Conservation (phyloP, 2,797 vertebrate species). For the Antennarius maculatus region DNA sequence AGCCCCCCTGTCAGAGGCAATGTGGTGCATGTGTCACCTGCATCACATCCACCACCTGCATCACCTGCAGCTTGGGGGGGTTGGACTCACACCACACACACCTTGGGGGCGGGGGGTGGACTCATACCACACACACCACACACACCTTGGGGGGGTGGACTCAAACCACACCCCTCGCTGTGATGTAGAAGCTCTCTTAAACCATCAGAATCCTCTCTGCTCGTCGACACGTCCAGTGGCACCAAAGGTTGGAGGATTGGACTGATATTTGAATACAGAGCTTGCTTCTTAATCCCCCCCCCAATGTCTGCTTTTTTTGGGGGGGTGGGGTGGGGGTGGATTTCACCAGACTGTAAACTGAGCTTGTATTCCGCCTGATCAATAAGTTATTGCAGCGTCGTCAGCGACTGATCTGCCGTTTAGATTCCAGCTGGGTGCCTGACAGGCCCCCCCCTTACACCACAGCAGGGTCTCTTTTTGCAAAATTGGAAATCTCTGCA, state of each 20-base stretch:
- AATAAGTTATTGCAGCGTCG: conserved; percentile 73
- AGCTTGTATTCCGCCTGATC: conserved; percentile 68
- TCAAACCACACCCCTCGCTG: too few species aligned
- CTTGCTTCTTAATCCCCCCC: conserved; percentile 53
- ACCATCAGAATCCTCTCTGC: conserved; percentile 53
- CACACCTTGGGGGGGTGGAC: too few species aligned
- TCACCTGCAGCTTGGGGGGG: not conserved
- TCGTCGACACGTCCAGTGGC: conserved; percentile 29
- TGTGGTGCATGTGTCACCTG: conserved; percentile 25
- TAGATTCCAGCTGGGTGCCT: conserved; percentile 55
- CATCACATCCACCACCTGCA: not conserved
- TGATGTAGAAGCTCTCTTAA: too few species aligned
- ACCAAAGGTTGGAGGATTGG: conserved; percentile 59
- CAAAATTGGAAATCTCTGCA: conserved; percentile 50
- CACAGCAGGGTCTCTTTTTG: conserved; percentile 3
- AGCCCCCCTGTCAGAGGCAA: conserved; percentile 54
- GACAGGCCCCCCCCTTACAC: conserved; percentile 19
- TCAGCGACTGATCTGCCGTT: conserved; percentile 74
- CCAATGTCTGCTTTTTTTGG: conserved; percentile 26
- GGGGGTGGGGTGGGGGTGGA: conserved; percentile 9
- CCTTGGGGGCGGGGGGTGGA: too few species aligned
- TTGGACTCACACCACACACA: not conserved
- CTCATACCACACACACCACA: too few species aligned
- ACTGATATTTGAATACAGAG: conserved; percentile 76
- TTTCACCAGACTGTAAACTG: conserved; percentile 62